Evolutionary conservation across 1,140 invertebrate species (phyloP), one percentile per base, ranked within the genome.

Genomic region (Anoplolepis gracilipes): DNA sequence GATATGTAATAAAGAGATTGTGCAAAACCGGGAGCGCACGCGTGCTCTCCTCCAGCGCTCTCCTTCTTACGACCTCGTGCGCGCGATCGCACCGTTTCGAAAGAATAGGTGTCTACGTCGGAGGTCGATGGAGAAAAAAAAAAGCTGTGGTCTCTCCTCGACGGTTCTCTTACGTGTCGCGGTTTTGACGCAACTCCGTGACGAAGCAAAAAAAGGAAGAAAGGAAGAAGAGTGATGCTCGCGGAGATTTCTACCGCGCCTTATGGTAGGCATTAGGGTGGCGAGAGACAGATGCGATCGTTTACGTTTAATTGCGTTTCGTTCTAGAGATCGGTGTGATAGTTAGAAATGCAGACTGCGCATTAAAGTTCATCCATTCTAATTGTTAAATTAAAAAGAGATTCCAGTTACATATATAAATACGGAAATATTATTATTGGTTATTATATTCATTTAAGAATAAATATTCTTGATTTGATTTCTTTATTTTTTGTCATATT

Each of bases 61-160:
- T 87, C 85, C 65, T 89, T 88, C 62, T 86, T 88, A 64, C 76
- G 28, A 72, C 70, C 88, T 88, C 84, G 75, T 19, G 39, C n/a
- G 36, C 59, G 65, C 84, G 84, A 88, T 89, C 78, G 49, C 42
- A 33, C 16, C 22, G 42, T 90, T 87, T 90, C 85, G 85, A 87
- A 89, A 90, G 72, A 89, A 25, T 78, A 10, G 55, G 39, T 30
- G 36, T 25, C 65, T 65, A 30, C 84, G 59, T 70, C 65, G 65
- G 88, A 89, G 88, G 88, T 85, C 85, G 73, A 55, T 28, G 39
- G 57, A 19, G 49, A n/a, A 30, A 42, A 73, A 78, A 77, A 88
- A 69, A 73, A 36, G 46, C 33, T 89, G 87, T 73, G 88, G 88
- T 89, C 88, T 84, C 62, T 36, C 62, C 46, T 49, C 69, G 85